phyloP scores from a whole-genome alignment of 2,888 invertebrate genomes.

The Cheilosia vernalis region DNA sequence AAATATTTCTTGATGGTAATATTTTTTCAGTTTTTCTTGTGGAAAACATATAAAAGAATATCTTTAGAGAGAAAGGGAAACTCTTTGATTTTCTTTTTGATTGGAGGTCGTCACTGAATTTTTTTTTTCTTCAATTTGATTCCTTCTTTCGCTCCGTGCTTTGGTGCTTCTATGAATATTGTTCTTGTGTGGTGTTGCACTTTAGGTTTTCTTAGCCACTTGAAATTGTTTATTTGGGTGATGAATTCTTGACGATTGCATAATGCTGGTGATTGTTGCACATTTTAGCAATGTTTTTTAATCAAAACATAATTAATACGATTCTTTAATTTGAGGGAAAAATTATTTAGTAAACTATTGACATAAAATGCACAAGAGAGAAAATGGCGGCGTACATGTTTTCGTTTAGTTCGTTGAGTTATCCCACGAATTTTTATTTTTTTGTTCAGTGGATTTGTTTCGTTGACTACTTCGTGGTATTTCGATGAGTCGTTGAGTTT shows the following conservation, averaged over 20 bases:
- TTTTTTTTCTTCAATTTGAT: constrained; percentile 52
- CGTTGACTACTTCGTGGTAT: constrained; percentile 23
- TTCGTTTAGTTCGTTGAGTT: constrained; percentile 77
- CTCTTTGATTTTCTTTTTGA: constrained; percentile 70
- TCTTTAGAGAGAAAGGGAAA: constrained; percentile 60
- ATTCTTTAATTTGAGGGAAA: constrained; percentile 62
- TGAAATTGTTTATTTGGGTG: constrained; percentile 64
- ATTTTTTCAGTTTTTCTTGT: constrained; percentile 61
- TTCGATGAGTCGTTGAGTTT: constrained; percentile 26
- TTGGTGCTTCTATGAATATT: constrained; percentile 61
- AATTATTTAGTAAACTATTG: constrained; percentile 78
- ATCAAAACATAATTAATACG: constrained; percentile 74
- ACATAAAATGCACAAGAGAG: constrained; percentile 79
- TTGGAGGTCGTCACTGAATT: constrained; percentile 73
- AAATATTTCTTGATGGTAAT: constrained; percentile 43
- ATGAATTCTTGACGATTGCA: constrained; percentile 75
- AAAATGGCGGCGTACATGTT: constrained; percentile 79
- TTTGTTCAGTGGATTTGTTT: constrained; percentile 33
- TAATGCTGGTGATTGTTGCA: constrained; percentile 75
- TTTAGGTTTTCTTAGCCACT: constrained; percentile 60
- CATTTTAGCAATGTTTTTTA: constrained; percentile 75
- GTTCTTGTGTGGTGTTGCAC: constrained; percentile 71
- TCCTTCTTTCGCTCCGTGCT: constrained; percentile 66
- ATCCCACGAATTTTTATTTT: constrained; percentile 73
- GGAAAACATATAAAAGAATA: constrained; percentile 63